Conservation (phyloP, 35 echinoderm and acorn worm genomes). For the Chiridota heheva region DNA sequence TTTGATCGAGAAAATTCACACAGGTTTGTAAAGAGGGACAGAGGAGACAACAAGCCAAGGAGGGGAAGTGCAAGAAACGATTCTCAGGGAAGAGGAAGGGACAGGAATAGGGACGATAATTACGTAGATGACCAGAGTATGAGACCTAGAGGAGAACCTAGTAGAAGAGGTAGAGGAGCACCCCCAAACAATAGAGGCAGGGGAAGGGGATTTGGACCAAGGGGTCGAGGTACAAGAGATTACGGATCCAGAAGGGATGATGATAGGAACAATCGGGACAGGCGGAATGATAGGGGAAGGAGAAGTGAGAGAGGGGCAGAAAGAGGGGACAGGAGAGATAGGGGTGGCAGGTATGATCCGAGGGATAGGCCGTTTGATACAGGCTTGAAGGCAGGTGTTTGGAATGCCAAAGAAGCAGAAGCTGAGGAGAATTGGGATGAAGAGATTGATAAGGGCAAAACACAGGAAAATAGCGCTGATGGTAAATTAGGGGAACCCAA, state of each 20-base stretch:
- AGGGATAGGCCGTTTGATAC: no score
- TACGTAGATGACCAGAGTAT: slow-evolving; percentile 24
- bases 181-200: slow-evolving; percentile 27
- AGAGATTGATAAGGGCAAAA: slow-evolving; percentile 4
- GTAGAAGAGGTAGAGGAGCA: slow-evolving; percentile 77
- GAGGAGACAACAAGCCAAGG: slow-evolving; percentile 17
- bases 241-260: not conserved
- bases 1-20: not conserved
- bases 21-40: not conserved
- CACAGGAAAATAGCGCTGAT: slow-evolving; percentile 3
- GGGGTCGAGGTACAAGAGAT: slow-evolving; percentile 20
- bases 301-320: not conserved
- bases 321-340: no score
- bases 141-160: slow-evolving; percentile 79
- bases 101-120: not conserved
- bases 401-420: slow-evolving; percentile 47
- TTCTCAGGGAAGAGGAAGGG: slow-evolving; percentile 10
- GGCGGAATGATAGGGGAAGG: slow-evolving; percentile 17
- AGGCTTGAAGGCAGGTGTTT: slow-evolving; percentile 9
- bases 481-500: slow-evolving; percentile 37
- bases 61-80: slow-evolving; percentile 17
- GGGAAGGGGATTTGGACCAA: slow-evolving; percentile 54
- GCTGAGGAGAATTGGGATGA: slow-evolving; percentile 54
- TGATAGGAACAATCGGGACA: slow-evolving; percentile 14
- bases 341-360: not conserved